phyloP scores from a whole-genome alignment of 2,113 vertebrate species.

The Tragelaphus buxtoni region DNA sequence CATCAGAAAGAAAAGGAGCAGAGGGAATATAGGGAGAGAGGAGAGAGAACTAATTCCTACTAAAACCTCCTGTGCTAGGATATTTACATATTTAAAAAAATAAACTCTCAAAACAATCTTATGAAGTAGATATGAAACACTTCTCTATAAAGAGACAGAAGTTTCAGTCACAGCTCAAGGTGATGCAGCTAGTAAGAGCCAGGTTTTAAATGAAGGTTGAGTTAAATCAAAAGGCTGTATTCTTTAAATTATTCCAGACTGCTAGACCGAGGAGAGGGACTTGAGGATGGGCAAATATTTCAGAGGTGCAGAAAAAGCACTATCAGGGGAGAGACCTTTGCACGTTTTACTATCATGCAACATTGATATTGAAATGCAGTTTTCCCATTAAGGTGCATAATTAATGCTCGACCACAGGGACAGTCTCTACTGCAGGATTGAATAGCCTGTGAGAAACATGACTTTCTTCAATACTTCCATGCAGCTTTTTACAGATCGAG shows the following conservation, averaged over 20 bases:
- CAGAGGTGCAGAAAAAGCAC: neutral
- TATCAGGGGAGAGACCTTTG: neutral
- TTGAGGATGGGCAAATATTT: neutral
- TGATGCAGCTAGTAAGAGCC: neutral
- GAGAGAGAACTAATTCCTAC: neutral
- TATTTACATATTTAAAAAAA: neutral
- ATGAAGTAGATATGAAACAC: neutral
- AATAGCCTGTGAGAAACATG: neutral
- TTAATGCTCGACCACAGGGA: neutral
- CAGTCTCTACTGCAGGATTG: neutral
- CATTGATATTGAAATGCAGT: neutral
- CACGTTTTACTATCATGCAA: neutral
- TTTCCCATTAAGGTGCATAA: conserved; percentile 14
- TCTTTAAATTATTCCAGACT: neutral
- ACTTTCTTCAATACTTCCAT: neutral
- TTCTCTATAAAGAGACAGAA: neutral
- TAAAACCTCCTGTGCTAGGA: neutral
- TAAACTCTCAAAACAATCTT: neutral
- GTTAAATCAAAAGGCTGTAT: neutral
- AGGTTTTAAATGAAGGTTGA: neutral
- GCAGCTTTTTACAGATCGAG: neutral
- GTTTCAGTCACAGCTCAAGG: neutral
- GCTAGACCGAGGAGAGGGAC: neutral
- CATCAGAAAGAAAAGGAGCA: neutral
- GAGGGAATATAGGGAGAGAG: neutral